phyloP scores from a whole-genome alignment of 2,888 invertebrate species.

The Euplexia lucipara region DNA sequence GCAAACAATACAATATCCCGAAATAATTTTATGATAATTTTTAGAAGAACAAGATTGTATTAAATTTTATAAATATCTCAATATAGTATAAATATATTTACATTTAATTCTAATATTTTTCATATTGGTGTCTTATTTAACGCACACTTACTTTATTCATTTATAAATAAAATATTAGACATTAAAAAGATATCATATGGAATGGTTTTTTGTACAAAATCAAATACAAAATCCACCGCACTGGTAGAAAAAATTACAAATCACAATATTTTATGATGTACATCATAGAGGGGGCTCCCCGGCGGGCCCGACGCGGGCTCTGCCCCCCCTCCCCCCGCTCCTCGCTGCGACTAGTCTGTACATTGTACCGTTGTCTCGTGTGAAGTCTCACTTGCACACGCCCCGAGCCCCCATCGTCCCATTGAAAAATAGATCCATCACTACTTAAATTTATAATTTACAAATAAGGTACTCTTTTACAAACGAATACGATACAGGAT shows the following conservation, averaged over 20 bases:
- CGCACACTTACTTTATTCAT: constrained; percentile 85
- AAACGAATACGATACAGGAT: constrained; percentile 84
- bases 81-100: constrained; percentile 91
- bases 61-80: constrained; percentile 91
- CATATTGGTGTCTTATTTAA: constrained; percentile 91
- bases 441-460: constrained; percentile 90
- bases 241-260: constrained; percentile 84
- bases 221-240: constrained; percentile 86
- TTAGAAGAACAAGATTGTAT: constrained; percentile 90
- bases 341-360: constrained; percentile 85
- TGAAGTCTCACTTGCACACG: constrained; percentile 89
- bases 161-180: constrained; percentile 87
- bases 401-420: constrained; percentile 73
- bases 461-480: constrained; percentile 89
- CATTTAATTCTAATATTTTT: constrained; percentile 87
- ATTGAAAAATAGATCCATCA: constrained; percentile 90
- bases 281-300: constrained; percentile 69
- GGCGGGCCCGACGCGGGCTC: constrained; percentile 66
- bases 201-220: constrained; percentile 91
- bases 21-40: constrained; percentile 85
- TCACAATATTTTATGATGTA: constrained; percentile 83
- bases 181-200: constrained; percentile 87
- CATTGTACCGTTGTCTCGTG: constrained; percentile 81
- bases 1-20: constrained; percentile 81
- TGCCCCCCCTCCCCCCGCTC: constrained; percentile 52